phyloP scores from a whole-genome alignment of 2,113 vertebrate species.

The Erythrolamprus reginae region DNA sequence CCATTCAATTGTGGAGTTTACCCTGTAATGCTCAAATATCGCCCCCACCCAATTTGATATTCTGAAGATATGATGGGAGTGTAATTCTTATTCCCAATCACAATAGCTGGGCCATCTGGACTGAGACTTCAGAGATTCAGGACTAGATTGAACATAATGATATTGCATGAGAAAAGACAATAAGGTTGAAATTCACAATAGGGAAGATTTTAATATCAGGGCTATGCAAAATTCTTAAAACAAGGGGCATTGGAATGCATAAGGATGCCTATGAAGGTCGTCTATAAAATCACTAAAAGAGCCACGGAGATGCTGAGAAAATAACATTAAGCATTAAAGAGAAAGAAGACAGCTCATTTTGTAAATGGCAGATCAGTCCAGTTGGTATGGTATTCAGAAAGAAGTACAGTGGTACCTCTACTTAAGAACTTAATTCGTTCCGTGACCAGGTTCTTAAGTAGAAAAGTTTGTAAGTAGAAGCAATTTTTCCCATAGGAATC shows the following conservation, averaged over 20 bases:
- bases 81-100: neutral
- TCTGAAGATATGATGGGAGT: neutral
- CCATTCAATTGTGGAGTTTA: neutral
- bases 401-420: too few relatives aligned
- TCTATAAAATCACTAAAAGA: neutral
- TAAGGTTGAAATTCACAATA: neutral
- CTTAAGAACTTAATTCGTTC: too few relatives aligned
- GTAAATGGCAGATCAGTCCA: neutral
- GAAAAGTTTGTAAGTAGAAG: too few relatives aligned
- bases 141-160: neutral
- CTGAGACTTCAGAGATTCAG: neutral
- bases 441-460: too few relatives aligned
- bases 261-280: neutral
- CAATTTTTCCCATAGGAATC: too few relatives aligned
- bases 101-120: neutral
- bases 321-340: neutral
- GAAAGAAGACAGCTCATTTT: neutral
- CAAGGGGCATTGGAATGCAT: neutral
- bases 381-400: neutral
- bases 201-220: neutral
- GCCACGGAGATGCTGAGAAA: neutral
- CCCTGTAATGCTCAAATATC: neutral
- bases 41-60: neutral
- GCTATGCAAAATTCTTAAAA: neutral
- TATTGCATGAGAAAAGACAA: neutral